A percentile compares a stretch with the other conserved stretches of the same genome.
phyloP scores from a whole-genome alignment of 2,888 invertebrate genomes.

The Dastarcus helophoroides region DNA sequence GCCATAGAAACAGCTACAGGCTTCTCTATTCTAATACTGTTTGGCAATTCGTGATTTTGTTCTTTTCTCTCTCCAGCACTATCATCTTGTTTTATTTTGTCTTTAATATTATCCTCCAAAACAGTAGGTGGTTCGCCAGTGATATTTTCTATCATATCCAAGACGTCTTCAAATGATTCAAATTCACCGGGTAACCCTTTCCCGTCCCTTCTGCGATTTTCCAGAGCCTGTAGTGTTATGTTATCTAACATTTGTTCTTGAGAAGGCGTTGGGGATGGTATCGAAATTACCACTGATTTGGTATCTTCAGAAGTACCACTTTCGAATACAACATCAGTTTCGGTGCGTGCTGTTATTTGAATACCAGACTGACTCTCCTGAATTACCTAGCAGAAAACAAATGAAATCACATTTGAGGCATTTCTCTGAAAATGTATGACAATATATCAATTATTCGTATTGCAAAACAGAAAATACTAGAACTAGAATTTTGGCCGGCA shows the following conservation, averaged over 20 bases:
- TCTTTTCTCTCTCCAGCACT: constrained; percentile 12
- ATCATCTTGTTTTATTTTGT: constrained; percentile 13
- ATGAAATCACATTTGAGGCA: no score
- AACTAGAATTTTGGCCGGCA: no score
- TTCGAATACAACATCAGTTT: constrained; percentile 46
- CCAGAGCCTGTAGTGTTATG: constrained; percentile 49
- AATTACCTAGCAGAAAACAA: no score
- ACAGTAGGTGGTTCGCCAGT: constrained; percentile 28
- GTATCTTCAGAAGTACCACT: constrained; percentile 46
- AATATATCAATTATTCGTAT: constrained; percentile 4
- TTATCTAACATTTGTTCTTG: constrained; percentile 53
- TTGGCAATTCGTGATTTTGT: constrained; percentile 15
- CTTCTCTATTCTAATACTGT: constrained; percentile 5
- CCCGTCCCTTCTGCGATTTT: constrained; percentile 41
- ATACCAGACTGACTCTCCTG: constrained; percentile 29
- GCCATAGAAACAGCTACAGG: constrained; percentile 4
- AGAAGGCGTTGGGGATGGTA: constrained; percentile 53
- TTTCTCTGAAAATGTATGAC: constrained; percentile 1
- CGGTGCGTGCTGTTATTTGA: constrained; percentile 34
- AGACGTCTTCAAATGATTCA: constrained; percentile 56
- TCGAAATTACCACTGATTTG: constrained; percentile 54
- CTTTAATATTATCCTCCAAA: constrained; percentile 22
- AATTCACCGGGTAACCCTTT: constrained; percentile 42
- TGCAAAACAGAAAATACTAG: no score
- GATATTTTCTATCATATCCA: constrained; percentile 59